Conservation (phyloP, 2,888 invertebrate species). For the Gerris lacustris region DNA sequence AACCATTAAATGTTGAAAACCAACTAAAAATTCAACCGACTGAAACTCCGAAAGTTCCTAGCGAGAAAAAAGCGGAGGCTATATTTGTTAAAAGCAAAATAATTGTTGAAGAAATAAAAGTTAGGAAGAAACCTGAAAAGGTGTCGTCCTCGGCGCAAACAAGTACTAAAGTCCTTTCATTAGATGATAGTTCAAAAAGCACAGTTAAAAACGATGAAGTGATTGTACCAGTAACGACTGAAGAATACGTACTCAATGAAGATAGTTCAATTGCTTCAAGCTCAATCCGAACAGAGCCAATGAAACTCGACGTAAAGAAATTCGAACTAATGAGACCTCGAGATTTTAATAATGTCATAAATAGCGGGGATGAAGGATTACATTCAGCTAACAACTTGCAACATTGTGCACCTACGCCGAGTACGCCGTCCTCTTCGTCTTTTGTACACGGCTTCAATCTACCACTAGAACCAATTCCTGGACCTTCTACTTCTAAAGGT, state of each 20-base stretch:
- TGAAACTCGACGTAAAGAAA: slow-evolving; percentile 33
- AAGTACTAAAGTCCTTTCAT: slow-evolving; percentile 40
- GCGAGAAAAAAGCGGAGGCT: slow-evolving; percentile 35
- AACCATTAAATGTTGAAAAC: too few relatives aligned
- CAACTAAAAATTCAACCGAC: not conserved
- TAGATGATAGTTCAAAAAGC: slow-evolving; percentile 29
- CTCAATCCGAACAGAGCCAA: slow-evolving; percentile 34
- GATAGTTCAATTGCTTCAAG: slow-evolving; percentile 33
- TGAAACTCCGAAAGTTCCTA: not conserved
- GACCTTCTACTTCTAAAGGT: too few relatives aligned
- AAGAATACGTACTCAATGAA: slow-evolving; percentile 31
- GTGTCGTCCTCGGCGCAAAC: slow-evolving; percentile 49
- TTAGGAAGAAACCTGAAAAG: slow-evolving; percentile 37
- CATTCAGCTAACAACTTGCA: too few relatives aligned
- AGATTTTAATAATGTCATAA: slow-evolving; percentile 40
- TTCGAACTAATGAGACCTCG: slow-evolving; percentile 45
- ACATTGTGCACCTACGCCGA: too few relatives aligned
- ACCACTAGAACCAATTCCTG: too few relatives aligned
- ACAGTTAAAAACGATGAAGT: slow-evolving; percentile 23
- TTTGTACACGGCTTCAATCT: too few relatives aligned
- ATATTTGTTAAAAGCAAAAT: slow-evolving; percentile 38
- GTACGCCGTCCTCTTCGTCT: too few relatives aligned
- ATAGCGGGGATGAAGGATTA: too few relatives aligned
- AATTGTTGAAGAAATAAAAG: slow-evolving; percentile 40
- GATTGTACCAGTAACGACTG: slow-evolving; percentile 31